Evolutionary conservation across 2,888 invertebrate species (phyloP).

Genomic region (Thereva nobilitata): DNA sequence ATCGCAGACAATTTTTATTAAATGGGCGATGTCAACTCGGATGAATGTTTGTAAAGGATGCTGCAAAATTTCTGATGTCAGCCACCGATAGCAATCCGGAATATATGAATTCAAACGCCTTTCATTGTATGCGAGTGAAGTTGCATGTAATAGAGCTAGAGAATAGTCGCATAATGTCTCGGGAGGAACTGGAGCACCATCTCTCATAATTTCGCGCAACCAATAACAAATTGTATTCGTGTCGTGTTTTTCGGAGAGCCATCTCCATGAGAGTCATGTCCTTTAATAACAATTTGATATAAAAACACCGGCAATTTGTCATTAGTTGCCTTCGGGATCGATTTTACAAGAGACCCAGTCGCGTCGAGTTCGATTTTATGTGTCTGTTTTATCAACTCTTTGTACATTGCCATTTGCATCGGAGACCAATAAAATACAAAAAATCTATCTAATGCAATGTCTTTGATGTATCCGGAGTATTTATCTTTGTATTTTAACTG

Average conservation of each 20-base stretch:
- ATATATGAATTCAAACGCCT: not conserved
- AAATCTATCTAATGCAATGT: not conserved
- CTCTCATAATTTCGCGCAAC: not conserved
- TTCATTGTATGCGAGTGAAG: not conserved
- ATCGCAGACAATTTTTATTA: not conserved
- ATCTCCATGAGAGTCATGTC: slow-evolving; percentile 1
- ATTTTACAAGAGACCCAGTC: no score
- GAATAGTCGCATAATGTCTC: not conserved
- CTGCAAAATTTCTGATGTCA: not conserved
- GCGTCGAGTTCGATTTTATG: no score
- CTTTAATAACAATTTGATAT: slow-evolving; percentile 4
- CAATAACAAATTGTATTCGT: not conserved
- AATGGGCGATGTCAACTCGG: not conserved
- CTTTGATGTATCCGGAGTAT: not conserved
- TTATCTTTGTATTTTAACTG: not conserved
- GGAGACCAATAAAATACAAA: not conserved
- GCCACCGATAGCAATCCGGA: not conserved
- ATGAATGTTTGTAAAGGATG: not conserved
- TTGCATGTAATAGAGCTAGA: not conserved
- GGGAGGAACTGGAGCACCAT: not conserved
- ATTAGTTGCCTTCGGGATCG: not conserved
- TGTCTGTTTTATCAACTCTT: no score
- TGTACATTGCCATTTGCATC: not conserved
- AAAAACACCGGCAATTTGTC: not conserved
- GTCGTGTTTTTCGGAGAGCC: slow-evolving; percentile 6